These are phyloP conservation scores for Drosophila prolongata DNA, from an alignment of 2,888 invertebrate species.

Conservation along the genomic window DNA sequence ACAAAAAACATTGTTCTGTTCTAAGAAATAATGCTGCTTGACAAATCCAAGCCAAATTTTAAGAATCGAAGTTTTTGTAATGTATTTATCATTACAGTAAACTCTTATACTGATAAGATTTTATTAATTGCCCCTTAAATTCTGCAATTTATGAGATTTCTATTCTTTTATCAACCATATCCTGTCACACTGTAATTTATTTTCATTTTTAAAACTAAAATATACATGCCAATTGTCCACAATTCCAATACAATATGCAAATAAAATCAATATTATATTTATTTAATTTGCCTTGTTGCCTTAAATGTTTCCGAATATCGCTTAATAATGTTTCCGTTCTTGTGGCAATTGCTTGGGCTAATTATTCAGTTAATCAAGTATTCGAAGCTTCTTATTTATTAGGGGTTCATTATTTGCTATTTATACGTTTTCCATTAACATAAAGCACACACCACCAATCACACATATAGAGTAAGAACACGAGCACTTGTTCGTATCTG, in stretches of 20 bases:
- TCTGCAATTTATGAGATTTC: too few species aligned
- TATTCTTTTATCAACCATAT: too few species aligned
- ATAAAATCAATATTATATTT: slow-evolving; percentile 5
- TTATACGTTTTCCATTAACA: slow-evolving; percentile 42
- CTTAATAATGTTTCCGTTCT: slow-evolving; percentile 22
- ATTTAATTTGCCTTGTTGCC: neutral
- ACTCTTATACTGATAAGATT: too few species aligned
- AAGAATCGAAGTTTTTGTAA: too few species aligned
- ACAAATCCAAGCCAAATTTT: too few species aligned
- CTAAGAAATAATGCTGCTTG: too few species aligned
- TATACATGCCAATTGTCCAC: neutral
- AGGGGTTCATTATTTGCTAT: slow-evolving; percentile 33
- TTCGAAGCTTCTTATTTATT: slow-evolving; percentile 20
- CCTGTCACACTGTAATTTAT: too few species aligned
- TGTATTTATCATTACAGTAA: too few species aligned
- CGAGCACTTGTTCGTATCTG: slow-evolving; percentile 48
- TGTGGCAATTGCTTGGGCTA: slow-evolving; percentile 30
- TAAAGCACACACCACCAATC: slow-evolving; percentile 21
- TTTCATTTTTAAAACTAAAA: neutral
- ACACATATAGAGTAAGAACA: slow-evolving; percentile 20
- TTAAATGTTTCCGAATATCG: slow-evolving; percentile 5
- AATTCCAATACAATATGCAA: slow-evolving; percentile 2
- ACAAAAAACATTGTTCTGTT: too few species aligned
- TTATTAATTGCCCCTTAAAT: too few species aligned
- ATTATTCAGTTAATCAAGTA: slow-evolving; percentile 38